phyloP scores from a whole-genome alignment of 2,113 vertebrate species.

The Dipodomys stephensi region DNA sequence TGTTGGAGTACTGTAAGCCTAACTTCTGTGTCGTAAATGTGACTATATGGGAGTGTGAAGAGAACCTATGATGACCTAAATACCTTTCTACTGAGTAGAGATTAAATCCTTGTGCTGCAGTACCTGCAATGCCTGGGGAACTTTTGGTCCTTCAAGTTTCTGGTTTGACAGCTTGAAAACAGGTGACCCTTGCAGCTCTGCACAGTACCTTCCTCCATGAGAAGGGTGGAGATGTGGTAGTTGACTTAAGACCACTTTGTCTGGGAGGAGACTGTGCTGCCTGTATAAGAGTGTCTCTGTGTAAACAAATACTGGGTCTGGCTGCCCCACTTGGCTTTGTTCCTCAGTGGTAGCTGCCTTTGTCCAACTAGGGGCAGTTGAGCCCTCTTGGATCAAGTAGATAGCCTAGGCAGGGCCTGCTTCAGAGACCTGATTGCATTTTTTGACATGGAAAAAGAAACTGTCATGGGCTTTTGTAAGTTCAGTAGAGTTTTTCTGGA shows the following conservation, averaged over 20 bases:
- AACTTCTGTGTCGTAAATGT: neutral
- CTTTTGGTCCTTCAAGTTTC: neutral
- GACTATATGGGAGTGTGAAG: neutral
- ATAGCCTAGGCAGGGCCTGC: neutral
- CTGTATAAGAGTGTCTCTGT: accelerated
- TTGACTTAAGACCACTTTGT: accelerated
- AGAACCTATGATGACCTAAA: neutral
- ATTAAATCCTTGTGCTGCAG: no score
- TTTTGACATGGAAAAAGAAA: neutral
- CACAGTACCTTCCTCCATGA: accelerated
- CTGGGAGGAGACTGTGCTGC: neutral
- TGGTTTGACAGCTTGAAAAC: conserved; percentile 28
- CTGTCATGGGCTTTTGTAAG: neutral
- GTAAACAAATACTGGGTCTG: neutral
- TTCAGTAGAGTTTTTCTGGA: neutral
- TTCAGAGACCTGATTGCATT: neutral
- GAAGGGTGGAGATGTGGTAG: accelerated
- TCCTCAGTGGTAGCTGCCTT: neutral
- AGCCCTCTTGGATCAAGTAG: neutral
- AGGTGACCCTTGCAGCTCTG: neutral
- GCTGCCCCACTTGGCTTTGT: neutral
- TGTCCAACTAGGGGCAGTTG: neutral
- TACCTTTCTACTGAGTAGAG: neutral
- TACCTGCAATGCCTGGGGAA: neutral
- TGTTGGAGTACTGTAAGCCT: neutral